Evolutionary conservation across 2,113 vertebrate species (phyloP).

Genomic region (Cyprinodon variegatus): DNA sequence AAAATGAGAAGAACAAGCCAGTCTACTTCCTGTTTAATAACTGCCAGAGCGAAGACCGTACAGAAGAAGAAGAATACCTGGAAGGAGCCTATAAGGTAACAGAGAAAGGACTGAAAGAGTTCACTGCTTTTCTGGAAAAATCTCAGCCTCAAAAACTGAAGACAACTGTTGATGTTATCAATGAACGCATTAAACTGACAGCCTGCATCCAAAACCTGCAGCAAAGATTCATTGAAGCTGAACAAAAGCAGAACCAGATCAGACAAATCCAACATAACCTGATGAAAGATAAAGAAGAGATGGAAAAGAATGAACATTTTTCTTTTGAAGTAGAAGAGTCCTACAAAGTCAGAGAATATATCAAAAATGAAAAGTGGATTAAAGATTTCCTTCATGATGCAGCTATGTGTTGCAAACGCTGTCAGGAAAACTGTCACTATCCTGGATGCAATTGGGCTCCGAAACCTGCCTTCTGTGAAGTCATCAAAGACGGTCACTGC

Average conservation of each 20-base stretch:
- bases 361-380: rapidly evolving
- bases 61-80: not conserved
- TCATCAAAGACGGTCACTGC: not conserved
- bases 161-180: not conserved
- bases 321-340: not conserved
- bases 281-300: not conserved
- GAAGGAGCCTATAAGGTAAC: not conserved
- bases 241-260: slow-evolving; percentile 3
- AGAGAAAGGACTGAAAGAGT: not conserved
- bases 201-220: slow-evolving; percentile 16
- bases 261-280: not conserved
- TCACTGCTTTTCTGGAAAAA: not conserved
- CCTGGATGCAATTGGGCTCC: not conserved
- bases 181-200: not conserved
- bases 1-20: slow-evolving; percentile 8
- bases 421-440: slow-evolving; percentile 30
- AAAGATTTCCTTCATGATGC: not conserved
- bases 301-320: not conserved
- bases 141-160: not conserved
- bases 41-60: not conserved
- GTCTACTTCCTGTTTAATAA: slow-evolving; percentile 13
- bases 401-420: not conserved
- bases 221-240: not conserved
- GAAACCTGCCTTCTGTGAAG: not conserved
- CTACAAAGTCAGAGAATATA: not conserved